Conservation (phyloP, 2,113 vertebrate species). For the Sinocyclocheilus anshuiensis region DNA sequence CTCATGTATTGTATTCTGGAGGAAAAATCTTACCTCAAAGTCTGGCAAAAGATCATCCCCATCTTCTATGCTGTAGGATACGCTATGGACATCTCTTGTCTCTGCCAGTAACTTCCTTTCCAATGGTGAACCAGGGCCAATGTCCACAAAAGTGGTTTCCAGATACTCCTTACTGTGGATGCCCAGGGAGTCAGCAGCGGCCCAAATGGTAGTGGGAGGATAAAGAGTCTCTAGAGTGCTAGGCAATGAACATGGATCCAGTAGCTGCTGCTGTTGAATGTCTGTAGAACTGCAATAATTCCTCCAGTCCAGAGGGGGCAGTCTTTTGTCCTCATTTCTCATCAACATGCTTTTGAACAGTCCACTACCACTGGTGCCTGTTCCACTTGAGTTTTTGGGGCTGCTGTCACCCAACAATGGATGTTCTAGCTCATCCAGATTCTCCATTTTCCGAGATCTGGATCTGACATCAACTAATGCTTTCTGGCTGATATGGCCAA, state of each 20-base stretch:
- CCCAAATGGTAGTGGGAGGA: slow-evolving; percentile 71
- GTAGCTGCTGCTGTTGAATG: slow-evolving; percentile 72
- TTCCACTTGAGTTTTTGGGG: slow-evolving; percentile 53
- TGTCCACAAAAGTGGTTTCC: slow-evolving; percentile 81
- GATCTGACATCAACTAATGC: slow-evolving; percentile 58
- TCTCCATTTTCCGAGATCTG: slow-evolving; percentile 68
- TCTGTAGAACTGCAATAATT: slow-evolving; percentile 69
- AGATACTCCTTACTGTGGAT: slow-evolving; percentile 76
- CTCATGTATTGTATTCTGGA: background rate
- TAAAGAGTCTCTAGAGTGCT: slow-evolving; percentile 74
- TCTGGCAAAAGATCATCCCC: slow-evolving; percentile 79
- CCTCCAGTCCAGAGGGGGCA: slow-evolving; percentile 72
- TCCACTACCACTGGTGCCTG: slow-evolving; percentile 47
- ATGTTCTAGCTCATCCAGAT: slow-evolving; percentile 76
- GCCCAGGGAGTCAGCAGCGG: slow-evolving; percentile 67
- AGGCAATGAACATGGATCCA: slow-evolving; percentile 76
- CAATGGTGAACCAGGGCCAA: slow-evolving; percentile 71
- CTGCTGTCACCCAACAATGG: slow-evolving; percentile 73
- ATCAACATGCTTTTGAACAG: slow-evolving; percentile 70
- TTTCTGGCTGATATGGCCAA: slow-evolving; percentile 59
- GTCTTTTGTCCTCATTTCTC: slow-evolving; percentile 71
- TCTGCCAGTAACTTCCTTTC: slow-evolving; percentile 77
- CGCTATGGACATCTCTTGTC: slow-evolving; percentile 72
- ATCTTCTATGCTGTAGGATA: slow-evolving; percentile 76
- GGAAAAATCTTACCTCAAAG: slow-evolving; percentile 69